phyloP scores from a whole-genome alignment of 2,888 invertebrate species.

The Syrista parreyssii region DNA sequence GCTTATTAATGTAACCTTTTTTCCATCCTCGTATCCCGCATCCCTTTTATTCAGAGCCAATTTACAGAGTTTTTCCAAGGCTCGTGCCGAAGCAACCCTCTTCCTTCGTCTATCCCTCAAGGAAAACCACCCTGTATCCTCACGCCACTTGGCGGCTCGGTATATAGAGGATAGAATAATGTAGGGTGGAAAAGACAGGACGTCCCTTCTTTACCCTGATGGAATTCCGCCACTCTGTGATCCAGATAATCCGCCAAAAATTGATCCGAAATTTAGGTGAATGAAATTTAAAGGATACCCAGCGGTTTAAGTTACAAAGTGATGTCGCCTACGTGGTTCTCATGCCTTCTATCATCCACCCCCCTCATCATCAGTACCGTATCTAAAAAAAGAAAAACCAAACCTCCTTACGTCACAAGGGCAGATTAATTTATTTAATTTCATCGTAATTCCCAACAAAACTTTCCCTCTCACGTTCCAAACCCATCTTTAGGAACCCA shows the following conservation, averaged over 20 bases:
- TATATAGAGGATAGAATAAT: neutral
- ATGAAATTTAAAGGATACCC: conserved; percentile 8
- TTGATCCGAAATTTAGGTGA: conserved; percentile 26
- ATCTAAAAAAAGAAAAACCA: neutral
- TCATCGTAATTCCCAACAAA: neutral
- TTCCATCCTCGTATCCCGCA: neutral
- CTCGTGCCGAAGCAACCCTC: conserved; percentile 5
- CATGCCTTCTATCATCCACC: neutral
- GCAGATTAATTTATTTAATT: neutral
- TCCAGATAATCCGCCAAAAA: conserved; percentile 24
- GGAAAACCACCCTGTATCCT: neutral
- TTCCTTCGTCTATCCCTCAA: conserved; percentile 6
- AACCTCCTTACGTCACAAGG: neutral
- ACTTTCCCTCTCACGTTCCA: neutral
- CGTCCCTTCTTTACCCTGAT: neutral
- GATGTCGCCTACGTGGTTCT: neutral
- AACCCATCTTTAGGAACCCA: neutral
- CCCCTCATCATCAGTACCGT: neutral
- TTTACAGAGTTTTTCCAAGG: conserved; percentile 15
- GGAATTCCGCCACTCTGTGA: neutral
- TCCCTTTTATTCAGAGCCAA: conserved; percentile 13
- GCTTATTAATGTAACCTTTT: conserved; percentile 12
- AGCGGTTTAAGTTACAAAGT: neutral
- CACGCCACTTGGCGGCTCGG: neutral
- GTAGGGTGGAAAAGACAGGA: neutral